Conservation (phyloP, 2,113 vertebrate genomes). For the Istiophorus platypterus region DNA sequence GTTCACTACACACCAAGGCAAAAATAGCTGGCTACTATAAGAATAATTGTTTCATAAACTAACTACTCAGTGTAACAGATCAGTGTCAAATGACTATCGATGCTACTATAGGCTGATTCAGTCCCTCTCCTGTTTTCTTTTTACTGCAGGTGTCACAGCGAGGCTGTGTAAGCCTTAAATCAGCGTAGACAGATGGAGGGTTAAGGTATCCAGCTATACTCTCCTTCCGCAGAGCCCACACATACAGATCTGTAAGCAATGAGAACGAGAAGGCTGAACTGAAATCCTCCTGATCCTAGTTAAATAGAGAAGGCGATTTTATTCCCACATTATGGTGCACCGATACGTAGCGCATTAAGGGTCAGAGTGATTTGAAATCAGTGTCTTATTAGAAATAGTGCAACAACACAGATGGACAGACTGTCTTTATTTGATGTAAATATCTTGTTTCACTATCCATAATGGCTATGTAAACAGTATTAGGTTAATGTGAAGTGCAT, state of each 20-base stretch:
- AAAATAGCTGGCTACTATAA: constrained; percentile 36
- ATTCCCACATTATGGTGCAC: constrained; percentile 72
- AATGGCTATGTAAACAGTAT: neutral
- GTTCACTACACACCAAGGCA: constrained; percentile 1
- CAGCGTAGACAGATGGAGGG: constrained; percentile 66
- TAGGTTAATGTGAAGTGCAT: neutral
- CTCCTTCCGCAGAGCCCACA: constrained; percentile 55
- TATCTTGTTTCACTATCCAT: constrained; percentile 36
- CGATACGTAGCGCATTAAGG: constrained; percentile 68
- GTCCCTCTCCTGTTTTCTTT: constrained; percentile 31
- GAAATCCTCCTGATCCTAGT: constrained; percentile 80
- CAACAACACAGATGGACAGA: constrained; percentile 51
- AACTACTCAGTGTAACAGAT: constrained; percentile 28
- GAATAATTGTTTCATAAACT: constrained; percentile 32
- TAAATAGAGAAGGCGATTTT: constrained; percentile 77
- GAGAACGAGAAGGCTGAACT: constrained; percentile 43
- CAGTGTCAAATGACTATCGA: constrained; percentile 20
- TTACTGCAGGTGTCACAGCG: constrained; percentile 59
- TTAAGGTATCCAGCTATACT: constrained; percentile 63
- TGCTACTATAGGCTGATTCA: constrained; percentile 21
- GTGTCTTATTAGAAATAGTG: constrained; percentile 65
- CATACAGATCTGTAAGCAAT: constrained; percentile 60
- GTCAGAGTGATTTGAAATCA: constrained; percentile 69
- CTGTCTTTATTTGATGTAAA: constrained; percentile 59
- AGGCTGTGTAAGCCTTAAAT: constrained; percentile 67